phyloP scores from a whole-genome alignment of 2,113 vertebrate species.

The Connochaetes taurinus region DNA sequence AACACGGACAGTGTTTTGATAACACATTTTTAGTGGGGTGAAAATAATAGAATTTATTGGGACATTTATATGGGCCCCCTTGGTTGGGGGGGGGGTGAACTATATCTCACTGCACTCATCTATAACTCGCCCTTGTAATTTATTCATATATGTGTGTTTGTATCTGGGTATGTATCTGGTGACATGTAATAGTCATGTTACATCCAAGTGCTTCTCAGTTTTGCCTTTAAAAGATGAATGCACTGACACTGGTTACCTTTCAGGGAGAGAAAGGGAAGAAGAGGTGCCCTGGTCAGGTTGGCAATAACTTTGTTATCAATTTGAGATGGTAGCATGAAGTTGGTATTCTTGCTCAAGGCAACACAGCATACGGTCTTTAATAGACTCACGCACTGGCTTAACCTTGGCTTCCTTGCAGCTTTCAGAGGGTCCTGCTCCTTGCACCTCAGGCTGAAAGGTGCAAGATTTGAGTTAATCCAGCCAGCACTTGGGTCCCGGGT shows the following conservation, averaged over 20 bases:
- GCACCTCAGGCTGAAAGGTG: not conserved
- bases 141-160: not conserved
- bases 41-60: slow-evolving; percentile 76
- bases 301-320: not conserved
- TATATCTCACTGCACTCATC: slow-evolving; percentile 1
- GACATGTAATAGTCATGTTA: not conserved
- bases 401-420: not conserved
- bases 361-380: not conserved
- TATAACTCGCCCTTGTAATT: not conserved
- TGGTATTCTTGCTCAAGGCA: not conserved
- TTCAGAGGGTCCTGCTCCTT: not conserved
- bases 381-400: not conserved
- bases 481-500: not conserved
- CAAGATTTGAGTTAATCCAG: slow-evolving; percentile 56
- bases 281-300: not conserved
- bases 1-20: slow-evolving; percentile 61
- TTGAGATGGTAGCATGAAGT: not conserved
- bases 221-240: not conserved
- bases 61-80: slow-evolving; percentile 71
- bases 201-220: not conserved
- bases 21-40: slow-evolving; percentile 63
- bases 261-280: not conserved
- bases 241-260: not conserved
- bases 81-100: slow-evolving; percentile 23
- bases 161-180: not conserved